A percentile compares a stretch with the other conserved stretches of the same genome.
Conservation (phyloP, 2,797 vertebrate genomes). For the Muscicapa comitata region DNA sequence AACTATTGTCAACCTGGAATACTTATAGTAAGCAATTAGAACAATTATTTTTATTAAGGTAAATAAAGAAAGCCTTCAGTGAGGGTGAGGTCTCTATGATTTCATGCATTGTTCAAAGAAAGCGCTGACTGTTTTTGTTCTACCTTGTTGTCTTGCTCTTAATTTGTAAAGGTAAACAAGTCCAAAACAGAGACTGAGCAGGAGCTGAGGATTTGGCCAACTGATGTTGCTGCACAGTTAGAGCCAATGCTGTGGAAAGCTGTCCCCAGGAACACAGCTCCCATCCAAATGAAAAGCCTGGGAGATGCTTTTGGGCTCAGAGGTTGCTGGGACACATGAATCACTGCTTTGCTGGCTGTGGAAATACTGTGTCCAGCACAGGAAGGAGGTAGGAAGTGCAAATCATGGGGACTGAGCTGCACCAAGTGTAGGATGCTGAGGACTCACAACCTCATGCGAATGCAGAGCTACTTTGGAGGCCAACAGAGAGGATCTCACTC, state of each 20-base stretch:
- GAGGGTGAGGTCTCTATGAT: not conserved
- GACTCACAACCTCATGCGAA: not conserved
- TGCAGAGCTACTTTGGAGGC: not conserved
- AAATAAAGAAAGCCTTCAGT: not conserved
- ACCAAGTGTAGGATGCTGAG: not conserved
- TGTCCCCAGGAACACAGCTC: not conserved
- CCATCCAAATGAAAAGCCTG: not conserved
- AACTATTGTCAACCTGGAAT: not conserved
- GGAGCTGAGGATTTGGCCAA: not conserved
- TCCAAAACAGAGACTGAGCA: not conserved
- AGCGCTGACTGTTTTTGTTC: not conserved
- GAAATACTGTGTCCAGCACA: not conserved
- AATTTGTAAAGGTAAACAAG: not conserved
- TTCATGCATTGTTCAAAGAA: not conserved
- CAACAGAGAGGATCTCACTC: not conserved
- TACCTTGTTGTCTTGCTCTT: not conserved
- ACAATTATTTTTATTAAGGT: not conserved
- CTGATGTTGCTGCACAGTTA: not conserved
- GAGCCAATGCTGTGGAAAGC: rapidly evolving
- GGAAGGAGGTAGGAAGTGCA: rapidly evolving
- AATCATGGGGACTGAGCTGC: not conserved
- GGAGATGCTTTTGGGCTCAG: not conserved
- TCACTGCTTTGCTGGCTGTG: not conserved
- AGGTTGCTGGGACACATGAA: not conserved
- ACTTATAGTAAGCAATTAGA: not conserved